Percentiles rank a stretch among this genome's conserved stretches.
phyloP scores from a whole-genome alignment of 2,113 vertebrate species.

The Scartelaos histophorus region DNA sequence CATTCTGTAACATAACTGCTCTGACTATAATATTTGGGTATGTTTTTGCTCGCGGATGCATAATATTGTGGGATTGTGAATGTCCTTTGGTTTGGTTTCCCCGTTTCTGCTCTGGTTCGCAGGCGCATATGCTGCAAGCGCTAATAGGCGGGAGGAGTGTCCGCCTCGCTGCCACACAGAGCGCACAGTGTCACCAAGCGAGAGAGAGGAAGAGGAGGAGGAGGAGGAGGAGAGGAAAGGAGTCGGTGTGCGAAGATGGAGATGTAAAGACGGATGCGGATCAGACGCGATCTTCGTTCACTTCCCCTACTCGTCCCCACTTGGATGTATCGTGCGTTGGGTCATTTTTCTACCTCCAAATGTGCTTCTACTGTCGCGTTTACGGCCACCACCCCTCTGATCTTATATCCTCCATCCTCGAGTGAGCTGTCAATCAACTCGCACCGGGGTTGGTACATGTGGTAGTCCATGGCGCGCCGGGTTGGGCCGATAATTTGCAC shows the following conservation, averaged over 20 bases:
- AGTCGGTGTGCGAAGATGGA: conserved; percentile 64
- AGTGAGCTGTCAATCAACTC: conserved; percentile 72
- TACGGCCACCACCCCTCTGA: conserved; percentile 57
- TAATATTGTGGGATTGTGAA: neutral
- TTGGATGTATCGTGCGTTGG: conserved; percentile 21
- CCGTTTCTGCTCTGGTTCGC: neutral
- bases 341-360: neutral
- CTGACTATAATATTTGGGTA: neutral
- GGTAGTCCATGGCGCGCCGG: conserved; percentile 69
- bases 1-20: neutral
- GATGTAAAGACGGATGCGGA: conserved; percentile 74
- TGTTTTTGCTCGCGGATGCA: neutral
- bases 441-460: conserved; percentile 69
- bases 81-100: neutral
- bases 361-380: conserved; percentile 40
- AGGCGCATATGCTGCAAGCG: conserved; percentile 21
- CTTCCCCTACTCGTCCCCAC: conserved; percentile 13
- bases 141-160: conserved; percentile 48
- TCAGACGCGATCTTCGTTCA: conserved; percentile 24
- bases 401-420: conserved; percentile 27
- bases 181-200: conserved; percentile 13
- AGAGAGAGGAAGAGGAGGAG: conserved; percentile 55
- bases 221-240: conserved; percentile 55
- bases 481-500: conserved; percentile 69
- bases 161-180: conserved; percentile 47